A percentile compares a stretch with the other conserved stretches of the same genome.
Evolutionary conservation across 1,140 invertebrate species (phyloP).

Genomic region (Drosophila pandora): DNA sequence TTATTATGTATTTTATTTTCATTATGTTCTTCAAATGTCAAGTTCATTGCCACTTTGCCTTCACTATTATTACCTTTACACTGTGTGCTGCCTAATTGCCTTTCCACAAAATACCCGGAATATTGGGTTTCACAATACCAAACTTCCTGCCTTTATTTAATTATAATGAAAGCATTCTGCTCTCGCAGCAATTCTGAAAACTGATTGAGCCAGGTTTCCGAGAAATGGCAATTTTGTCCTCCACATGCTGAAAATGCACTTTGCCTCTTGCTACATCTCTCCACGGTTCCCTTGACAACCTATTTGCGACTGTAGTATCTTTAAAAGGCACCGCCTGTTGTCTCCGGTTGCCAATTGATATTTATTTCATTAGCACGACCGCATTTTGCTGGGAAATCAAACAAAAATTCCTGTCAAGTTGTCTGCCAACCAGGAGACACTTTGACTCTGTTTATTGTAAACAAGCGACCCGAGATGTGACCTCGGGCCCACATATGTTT

Average conservation of each 20-base stretch:
- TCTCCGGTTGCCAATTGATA: constrained; percentile 11
- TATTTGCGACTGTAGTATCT: no score
- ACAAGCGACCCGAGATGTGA: constrained; percentile 63
- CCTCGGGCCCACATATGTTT: constrained; percentile 38
- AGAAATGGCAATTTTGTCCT: not conserved
- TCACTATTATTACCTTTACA: no score
- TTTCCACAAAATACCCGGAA: not conserved
- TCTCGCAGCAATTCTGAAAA: not conserved
- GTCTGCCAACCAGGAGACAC: constrained; percentile 61
- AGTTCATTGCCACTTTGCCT: no score
- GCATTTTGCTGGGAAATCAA: constrained; percentile 56
- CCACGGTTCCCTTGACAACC: not conserved
- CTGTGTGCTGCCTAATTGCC: not conserved
- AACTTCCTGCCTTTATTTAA: not conserved
- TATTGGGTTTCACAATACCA: not conserved
- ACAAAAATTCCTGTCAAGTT: constrained; percentile 61
- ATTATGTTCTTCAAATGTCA: no score
- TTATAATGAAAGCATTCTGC: not conserved
- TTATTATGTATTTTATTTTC: no score
- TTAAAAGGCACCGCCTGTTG: not conserved
- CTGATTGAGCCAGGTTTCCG: not conserved
- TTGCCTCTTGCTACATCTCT: not conserved
- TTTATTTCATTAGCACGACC: constrained; percentile 36
- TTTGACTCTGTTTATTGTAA: constrained; percentile 79
- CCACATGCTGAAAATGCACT: not conserved